Evolutionary conservation across 2,113 vertebrate species (phyloP), one percentile per base, ranked within the genome.

Genomic region (Pogona vitticeps): DNA sequence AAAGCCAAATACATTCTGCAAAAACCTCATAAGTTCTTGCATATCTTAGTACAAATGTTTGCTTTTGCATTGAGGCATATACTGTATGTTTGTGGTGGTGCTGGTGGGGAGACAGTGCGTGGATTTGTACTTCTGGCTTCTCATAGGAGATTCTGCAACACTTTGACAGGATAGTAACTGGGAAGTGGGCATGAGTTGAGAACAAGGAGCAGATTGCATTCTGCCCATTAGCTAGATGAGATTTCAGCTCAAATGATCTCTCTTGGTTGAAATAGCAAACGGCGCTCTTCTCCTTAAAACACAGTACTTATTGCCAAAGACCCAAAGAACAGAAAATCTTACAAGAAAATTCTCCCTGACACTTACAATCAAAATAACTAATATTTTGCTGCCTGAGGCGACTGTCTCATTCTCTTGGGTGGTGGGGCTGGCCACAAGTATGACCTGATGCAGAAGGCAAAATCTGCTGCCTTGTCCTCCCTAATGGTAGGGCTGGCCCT

Each of bases 31-130:
- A 63, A 72, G 15, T 38, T 83, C 46, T 83, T 83, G 21, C 81
- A 61, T 77, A 72, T 36, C 52, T 88, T 83, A 72, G 61, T 63
- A 20, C 38, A 82, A 88, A 61, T 42, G 31, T 83, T 79, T 84
- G 58, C 38, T 6, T 79, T 6, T 28, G 14, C 23, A 71, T 42
- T 21, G 38, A 84, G 5, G 58, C 9, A n/a, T 36, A 40, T 13
- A 36, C 5, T 52, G 10, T 52, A 10, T 52, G 46, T 52, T 52
- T 79, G 58, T 13, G 36, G 18, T 84, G 46, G 52, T 40, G 26
- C 20, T 79, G 61, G 21, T 77, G 58, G 40, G 46, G 59, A 1
- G 83, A 73, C 21, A 61, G 63, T 71, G 56, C 31, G 26, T 67
- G 72, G 21, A 56, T 36, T 38, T 80, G 67, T 9, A 17, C 4